These are phyloP conservation scores for Zele albiditarsus DNA, from an alignment of 2,888 invertebrate species.

Conservation along the genomic window DNA sequence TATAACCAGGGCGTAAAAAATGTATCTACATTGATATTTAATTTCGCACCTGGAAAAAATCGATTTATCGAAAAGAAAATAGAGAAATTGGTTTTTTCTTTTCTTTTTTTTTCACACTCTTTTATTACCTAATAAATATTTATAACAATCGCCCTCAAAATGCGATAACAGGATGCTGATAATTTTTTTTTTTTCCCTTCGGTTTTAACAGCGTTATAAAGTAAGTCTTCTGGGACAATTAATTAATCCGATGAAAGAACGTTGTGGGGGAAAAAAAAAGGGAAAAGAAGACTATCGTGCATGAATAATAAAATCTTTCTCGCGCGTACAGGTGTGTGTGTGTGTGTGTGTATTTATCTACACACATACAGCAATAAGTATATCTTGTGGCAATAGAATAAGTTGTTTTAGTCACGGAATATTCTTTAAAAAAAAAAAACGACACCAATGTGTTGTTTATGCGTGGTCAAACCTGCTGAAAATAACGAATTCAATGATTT, in stretches of 20 bases:
- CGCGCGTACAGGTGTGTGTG: not conserved
- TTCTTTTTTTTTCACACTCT: not conserved
- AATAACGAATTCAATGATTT: not conserved
- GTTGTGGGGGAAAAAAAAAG: not conserved
- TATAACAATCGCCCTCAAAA: not conserved
- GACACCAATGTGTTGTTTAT: not conserved
- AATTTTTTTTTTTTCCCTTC: not conserved
- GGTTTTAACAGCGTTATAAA: not conserved
- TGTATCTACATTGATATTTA: too few species aligned
- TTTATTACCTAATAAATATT: not conserved
- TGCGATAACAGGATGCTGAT: not conserved
- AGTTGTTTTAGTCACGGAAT: slow-evolving; percentile 7
- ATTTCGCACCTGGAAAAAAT: not conserved
- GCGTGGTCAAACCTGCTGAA: not conserved
- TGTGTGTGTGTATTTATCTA: not conserved
- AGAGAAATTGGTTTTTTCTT: not conserved
- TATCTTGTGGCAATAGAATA: not conserved
- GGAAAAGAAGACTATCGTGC: slow-evolving; percentile 11
- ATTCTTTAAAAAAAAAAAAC: not conserved
- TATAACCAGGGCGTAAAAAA: too few species aligned
- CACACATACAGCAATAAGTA: not conserved
- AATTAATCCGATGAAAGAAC: slow-evolving; percentile 10
- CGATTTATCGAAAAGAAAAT: not conserved
- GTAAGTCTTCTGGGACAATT: slow-evolving; percentile 11
- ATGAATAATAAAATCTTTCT: slow-evolving; percentile 2